These are phyloP conservation scores for Dugesia japonica DNA, from an alignment of 2,888 invertebrate species.

Conservation along the genomic window DNA sequence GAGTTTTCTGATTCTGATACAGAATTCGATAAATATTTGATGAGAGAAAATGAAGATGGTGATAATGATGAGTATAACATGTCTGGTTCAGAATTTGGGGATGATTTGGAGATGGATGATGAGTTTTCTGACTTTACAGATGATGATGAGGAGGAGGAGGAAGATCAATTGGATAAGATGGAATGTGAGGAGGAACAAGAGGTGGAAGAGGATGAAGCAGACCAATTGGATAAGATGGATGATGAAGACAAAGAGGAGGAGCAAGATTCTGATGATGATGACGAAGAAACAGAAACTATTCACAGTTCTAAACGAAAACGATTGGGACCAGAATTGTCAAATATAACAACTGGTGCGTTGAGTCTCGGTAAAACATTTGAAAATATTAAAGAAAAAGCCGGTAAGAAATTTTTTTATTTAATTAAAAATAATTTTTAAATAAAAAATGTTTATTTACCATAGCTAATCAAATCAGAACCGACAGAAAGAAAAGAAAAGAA, in stretches of 20 bases:
- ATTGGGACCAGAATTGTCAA: not conserved
- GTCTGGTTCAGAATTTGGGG: not conserved
- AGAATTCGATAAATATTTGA: conserved; percentile 21
- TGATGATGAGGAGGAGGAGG: not conserved
- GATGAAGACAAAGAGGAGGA: not conserved
- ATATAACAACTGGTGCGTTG: not conserved
- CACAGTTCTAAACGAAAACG: not conserved
- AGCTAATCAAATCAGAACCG: not conserved
- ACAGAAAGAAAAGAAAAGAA: not conserved
- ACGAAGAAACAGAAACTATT: not conserved
- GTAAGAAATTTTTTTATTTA: not conserved
- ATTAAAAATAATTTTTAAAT: no score
- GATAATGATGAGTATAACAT: not conserved
- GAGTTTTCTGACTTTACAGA: conserved; percentile 12
- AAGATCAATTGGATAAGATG: not conserved
- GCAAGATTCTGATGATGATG: not conserved
- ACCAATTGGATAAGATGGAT: not conserved
- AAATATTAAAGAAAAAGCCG: not conserved
- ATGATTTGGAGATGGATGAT: not conserved
- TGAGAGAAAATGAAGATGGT: not conserved
- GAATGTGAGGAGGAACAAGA: no score
- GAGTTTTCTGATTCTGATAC: conserved; percentile 12
- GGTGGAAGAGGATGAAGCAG: no score
- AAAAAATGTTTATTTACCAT: not conserved
- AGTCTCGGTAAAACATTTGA: not conserved